Base-by-base conservation (phyloP, 2,797 vertebrate species). In the Sebastes iracundus region DNA sequence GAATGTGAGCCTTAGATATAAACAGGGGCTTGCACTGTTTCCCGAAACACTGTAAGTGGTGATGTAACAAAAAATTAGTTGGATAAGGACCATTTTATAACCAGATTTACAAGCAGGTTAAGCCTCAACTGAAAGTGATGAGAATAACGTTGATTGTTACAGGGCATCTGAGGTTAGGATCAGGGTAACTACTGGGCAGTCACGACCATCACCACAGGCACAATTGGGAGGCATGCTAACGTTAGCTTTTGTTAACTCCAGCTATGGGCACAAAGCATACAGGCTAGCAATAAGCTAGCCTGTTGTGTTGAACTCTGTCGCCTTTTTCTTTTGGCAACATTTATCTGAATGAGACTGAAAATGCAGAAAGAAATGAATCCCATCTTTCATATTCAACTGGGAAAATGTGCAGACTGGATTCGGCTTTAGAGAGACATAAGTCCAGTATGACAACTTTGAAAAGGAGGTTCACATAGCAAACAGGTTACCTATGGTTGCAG, bases 241-340 rank as follows among this genome's bases (percentile, higher is more conserved):
- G 84, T 89, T 92, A 93, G 94, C 94, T 95, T 94, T 94, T 92
- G 93, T 95, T 94, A 92, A 94, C 87, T 92, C 90, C 75, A 91
- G 90, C 88, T 77, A 42, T 77, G 88, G 92, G 93, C 95, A 96
- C 95, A 96, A 96, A 96, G 95, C 94, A 81, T 16, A 69, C 71
- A 84, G 91, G 91, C 93, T 94, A 94, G 86, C 90, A 63, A 80
- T 25, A 70, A 70, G 92, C 90, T 95, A 94, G 93, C 94, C 88
- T 91, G 93, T 94, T 94, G 94, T 94, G 90, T 88, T 85, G 38
- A 91, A 93, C 88, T 90, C 79, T 75, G 80, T 90, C 75, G 85
- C 82, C 77, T 90, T 88, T 89, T 84, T 35, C 25, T 68, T 79
- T 27, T 62, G 52, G 46, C 78, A 83, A 25, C 69, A 42, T 2